Evolutionary conservation across 23 tunicate genomes (phyloP).

Genomic region (Aplidium turbinatum): DNA sequence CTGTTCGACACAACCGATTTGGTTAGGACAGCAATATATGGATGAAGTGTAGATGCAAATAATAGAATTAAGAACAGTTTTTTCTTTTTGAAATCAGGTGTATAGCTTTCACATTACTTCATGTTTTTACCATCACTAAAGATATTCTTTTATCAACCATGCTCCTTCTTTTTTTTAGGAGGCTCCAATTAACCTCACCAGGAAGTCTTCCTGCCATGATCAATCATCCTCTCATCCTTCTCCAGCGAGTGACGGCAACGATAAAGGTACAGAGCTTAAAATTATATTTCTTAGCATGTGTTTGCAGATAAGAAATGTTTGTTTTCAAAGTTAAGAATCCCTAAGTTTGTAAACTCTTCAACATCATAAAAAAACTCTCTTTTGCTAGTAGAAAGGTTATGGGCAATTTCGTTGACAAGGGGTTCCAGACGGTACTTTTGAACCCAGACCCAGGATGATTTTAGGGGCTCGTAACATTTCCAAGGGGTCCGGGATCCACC

Average conservation of each 20-base stretch:
- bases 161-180: constrained; percentile 3
- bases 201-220: background rate
- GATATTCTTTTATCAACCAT: background rate
- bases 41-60: too few relatives aligned
- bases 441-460: too few relatives aligned
- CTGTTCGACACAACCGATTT: too few relatives aligned
- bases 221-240: background rate
- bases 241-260: background rate
- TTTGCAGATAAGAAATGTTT: too few relatives aligned
- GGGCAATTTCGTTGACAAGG: background rate
- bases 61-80: too few relatives aligned
- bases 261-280: constrained; percentile 3
- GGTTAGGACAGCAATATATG: background rate
- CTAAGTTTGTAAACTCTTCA: background rate
- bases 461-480: too few relatives aligned
- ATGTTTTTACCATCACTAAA: too few relatives aligned
- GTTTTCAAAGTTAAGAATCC: too few relatives aligned
- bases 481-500: too few relatives aligned
- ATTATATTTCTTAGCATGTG: background rate
- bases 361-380: background rate
- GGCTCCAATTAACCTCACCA: constrained; percentile 11
- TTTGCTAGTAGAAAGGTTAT: background rate
- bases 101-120: too few relatives aligned
- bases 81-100: too few relatives aligned
- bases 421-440: too few relatives aligned